A percentile compares a stretch with the other conserved stretches of the same genome.
Evolutionary conservation across 2,797 vertebrate species (phyloP).

Genomic region (Trichosurus vulpecula): DNA sequence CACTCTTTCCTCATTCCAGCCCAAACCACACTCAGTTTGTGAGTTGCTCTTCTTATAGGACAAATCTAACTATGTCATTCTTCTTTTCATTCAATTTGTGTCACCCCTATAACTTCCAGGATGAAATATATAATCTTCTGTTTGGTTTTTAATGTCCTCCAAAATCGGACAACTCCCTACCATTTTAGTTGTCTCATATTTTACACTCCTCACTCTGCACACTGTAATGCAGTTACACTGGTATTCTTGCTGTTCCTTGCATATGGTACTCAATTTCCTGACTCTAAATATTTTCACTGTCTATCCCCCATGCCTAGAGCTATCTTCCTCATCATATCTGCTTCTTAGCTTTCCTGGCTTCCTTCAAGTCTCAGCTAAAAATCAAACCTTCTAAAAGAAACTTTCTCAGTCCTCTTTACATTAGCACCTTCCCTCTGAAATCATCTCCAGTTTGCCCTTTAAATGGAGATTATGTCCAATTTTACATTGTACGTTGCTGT

Average conservation of each 20-base stretch:
- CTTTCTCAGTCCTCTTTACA: neutral
- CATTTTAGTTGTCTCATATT: neutral
- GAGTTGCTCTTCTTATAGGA: neutral
- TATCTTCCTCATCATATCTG: neutral
- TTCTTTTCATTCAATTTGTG: neutral
- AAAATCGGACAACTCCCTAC: neutral
- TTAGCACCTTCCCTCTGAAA: neutral
- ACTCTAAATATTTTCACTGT: neutral
- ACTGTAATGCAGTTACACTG: neutral
- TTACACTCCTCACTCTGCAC: neutral
- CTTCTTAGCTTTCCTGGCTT: neutral
- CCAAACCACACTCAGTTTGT: neutral
- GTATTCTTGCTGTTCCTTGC: neutral
- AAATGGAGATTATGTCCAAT: neutral
- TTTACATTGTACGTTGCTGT: neutral
- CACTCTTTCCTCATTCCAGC: neutral
- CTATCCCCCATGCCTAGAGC: neutral
- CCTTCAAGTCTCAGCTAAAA: neutral
- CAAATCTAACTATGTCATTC: neutral
- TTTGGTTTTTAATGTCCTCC: neutral
- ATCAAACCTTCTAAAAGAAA: neutral
- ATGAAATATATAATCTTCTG: neutral
- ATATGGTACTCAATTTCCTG: neutral
- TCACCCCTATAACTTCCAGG: neutral
- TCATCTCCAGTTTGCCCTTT: neutral